Evolutionary conservation across 2,888 invertebrate species (phyloP).

Genomic region (Caenorhabditis panamensis): DNA sequence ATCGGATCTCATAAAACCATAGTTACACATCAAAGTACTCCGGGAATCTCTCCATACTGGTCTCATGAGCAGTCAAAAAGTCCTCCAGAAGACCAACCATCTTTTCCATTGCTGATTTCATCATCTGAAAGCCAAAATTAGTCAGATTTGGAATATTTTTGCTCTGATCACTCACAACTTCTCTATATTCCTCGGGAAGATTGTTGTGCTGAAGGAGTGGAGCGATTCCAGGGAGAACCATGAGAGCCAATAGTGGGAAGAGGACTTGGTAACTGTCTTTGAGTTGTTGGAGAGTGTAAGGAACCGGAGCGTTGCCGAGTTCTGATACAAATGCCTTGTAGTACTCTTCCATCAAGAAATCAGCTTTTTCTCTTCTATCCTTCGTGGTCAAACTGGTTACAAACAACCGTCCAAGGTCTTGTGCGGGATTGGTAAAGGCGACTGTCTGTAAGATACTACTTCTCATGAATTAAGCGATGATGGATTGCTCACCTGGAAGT

Average conservation of each 20-base stretch:
- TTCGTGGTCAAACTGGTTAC: slow-evolving; percentile 24
- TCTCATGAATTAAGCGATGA: background rate
- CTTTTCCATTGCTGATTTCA: slow-evolving; percentile 34
- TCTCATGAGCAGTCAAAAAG: slow-evolving; percentile 37
- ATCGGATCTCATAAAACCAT: too few relatives aligned
- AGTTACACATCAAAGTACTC: slow-evolving; percentile 45
- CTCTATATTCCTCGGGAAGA: slow-evolving; percentile 23
- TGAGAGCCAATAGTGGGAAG: slow-evolving; percentile 31
- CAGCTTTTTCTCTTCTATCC: slow-evolving; percentile 43
- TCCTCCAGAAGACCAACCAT: slow-evolving; percentile 58
- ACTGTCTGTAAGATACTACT: slow-evolving; percentile 35
- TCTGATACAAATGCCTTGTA: slow-evolving; percentile 44
- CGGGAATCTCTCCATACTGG: slow-evolving; percentile 43
- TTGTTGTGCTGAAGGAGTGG: slow-evolving; percentile 31
- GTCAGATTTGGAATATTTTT: too few relatives aligned
- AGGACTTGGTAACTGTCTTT: slow-evolving; percentile 47
- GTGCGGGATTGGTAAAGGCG: slow-evolving; percentile 30
- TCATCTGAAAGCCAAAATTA: slow-evolving; percentile 16
- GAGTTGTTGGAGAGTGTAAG: slow-evolving; percentile 47
- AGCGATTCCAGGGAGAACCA: slow-evolving; percentile 54
- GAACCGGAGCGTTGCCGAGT: slow-evolving; percentile 37
- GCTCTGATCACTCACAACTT: background rate
- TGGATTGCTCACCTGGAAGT: slow-evolving; percentile 40
- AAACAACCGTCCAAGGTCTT: slow-evolving; percentile 44
- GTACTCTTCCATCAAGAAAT: slow-evolving; percentile 42